Evolutionary conservation across 2,797 vertebrate genomes (phyloP), one percentile per base, ranked within the genome.

Genomic region (Notolepis coatsorum): DNA sequence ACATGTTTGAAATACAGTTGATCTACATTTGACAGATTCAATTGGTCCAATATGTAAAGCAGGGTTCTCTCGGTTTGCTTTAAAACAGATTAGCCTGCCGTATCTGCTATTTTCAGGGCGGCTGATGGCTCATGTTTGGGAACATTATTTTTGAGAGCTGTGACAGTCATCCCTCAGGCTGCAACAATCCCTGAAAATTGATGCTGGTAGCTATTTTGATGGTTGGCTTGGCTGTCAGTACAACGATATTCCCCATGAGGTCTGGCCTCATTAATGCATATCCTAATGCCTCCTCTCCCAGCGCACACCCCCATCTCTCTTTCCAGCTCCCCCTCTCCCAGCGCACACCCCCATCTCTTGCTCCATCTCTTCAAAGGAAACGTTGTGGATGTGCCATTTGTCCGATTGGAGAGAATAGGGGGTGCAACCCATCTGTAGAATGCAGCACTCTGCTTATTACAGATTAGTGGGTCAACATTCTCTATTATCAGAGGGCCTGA

Each of bases 391-490:
- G 39, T 45, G 10, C 59, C 57, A 65, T 80, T 85, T 79, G 68
- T 82, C 63, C 67, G 39, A 66, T 28, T 68, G 59, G 55, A 71
- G 64, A 65, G 69, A 78, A 54, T 61, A 73, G 10, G 15, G 38
- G 31, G 61, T 65, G 42, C 62, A 47, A 74, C 76, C 67, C 62
- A 57, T 69, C 70, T 74, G 68, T 65, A 33, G 37, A 81, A 67
- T 30, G 31, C 72, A 79, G 73, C 78, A 79, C 75, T 91, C 73
- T 88, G 71, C 84, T 91, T 86, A 90, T 84, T 92, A 82, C 74
- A 84, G 71, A 92, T 91, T 89, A 92, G 84, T 85, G 78, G 86
- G 86, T 87, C 79, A 88, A 84, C 59, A 56, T 77, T 85, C 68
- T 80, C 50, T 81, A 82, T 90, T 89, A 88, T 88, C 74, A 80